Percentiles rank a stretch among this genome's conserved stretches.
Evolutionary conservation across 2,888 invertebrate species (phyloP).

Genomic region (Itoplectis maculator): DNA sequence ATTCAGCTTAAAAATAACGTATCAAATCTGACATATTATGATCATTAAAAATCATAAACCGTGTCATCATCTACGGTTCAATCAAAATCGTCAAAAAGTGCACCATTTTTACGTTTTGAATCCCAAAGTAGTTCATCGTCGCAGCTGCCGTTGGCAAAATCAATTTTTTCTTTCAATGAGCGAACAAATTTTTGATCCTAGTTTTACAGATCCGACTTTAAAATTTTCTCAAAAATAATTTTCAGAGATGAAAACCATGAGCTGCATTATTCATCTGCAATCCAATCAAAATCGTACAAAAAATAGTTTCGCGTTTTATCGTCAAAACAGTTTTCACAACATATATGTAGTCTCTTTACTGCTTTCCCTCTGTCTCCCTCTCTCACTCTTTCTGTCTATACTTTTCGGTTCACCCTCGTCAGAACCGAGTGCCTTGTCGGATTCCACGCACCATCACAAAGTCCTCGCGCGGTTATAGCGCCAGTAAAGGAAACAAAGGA

Average conservation of each 20-base stretch:
- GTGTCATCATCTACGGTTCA: not conserved
- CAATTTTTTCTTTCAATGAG: too few relatives aligned
- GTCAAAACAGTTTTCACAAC: not conserved
- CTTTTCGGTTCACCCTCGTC: not conserved
- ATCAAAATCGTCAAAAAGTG: not conserved
- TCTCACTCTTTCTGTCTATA: too few relatives aligned
- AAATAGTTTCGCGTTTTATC: not conserved
- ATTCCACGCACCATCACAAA: not conserved
- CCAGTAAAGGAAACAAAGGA: not conserved
- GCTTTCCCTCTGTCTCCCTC: too few relatives aligned
- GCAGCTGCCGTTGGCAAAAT: too few relatives aligned
- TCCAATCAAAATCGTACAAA: too few relatives aligned
- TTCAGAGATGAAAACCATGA: too few relatives aligned
- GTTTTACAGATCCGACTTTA: too few relatives aligned
- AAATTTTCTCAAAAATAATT: too few relatives aligned
- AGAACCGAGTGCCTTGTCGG: not conserved
- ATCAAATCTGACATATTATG: not conserved
- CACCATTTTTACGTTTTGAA: not conserved
- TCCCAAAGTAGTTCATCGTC: not conserved
- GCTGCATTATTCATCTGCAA: too few relatives aligned
- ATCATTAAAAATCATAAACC: not conserved
- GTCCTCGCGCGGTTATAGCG: not conserved
- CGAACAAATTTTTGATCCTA: too few relatives aligned
- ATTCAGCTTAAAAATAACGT: not conserved
- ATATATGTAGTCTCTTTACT: constrained; percentile 2